Evolutionary conservation across 2,797 vertebrate species (phyloP).

Genomic region (Ptychobarbus kaznakovi): DNA sequence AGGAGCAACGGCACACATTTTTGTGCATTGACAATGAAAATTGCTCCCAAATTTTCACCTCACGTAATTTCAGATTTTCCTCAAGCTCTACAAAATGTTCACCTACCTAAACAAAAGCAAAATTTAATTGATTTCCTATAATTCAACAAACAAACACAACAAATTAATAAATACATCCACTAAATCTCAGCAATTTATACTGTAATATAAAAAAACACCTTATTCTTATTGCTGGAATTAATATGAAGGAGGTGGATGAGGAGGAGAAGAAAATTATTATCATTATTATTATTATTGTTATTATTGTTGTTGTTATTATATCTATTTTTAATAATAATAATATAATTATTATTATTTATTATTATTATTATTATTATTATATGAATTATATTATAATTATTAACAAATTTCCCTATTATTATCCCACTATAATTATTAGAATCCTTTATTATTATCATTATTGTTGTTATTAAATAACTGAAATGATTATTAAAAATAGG

Average conservation of each 20-base stretch:
- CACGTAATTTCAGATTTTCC: neutral
- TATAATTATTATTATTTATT: neutral
- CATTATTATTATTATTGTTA: neutral
- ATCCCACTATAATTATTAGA: neutral
- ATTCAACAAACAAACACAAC: neutral
- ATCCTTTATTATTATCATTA: neutral
- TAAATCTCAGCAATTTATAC: neutral
- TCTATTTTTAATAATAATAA: too few relatives aligned
- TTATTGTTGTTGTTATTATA: too few relatives aligned
- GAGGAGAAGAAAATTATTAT: neutral
- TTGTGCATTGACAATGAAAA: too few relatives aligned
- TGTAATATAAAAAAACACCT: neutral
- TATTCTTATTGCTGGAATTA: neutral
- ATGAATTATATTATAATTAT: neutral
- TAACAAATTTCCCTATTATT: neutral
- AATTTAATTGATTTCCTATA: neutral
- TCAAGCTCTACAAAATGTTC: neutral
- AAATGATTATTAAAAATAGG: neutral
- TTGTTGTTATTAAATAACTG: neutral
- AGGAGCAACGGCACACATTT: neutral
- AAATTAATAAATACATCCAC: neutral
- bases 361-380: neutral
- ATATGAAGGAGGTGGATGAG: neutral
- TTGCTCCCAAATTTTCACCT: neutral
- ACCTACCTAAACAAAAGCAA: too few relatives aligned